phyloP scores from a whole-genome alignment of 2,113 vertebrate genomes.

The Neomonachus schauinslandi region DNA sequence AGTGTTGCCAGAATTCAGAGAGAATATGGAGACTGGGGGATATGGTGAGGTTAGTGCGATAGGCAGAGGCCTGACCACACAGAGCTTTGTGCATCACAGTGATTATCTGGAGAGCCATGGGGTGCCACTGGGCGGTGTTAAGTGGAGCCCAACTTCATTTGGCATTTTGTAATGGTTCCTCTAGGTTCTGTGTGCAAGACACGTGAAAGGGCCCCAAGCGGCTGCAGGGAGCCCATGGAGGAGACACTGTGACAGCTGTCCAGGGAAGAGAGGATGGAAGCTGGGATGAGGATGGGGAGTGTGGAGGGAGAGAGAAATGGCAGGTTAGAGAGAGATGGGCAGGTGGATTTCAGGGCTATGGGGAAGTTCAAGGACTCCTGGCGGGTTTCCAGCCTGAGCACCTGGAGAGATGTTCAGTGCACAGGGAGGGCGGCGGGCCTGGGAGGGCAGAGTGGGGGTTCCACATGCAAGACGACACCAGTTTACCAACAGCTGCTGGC shows the following conservation, averaged over 20 bases:
- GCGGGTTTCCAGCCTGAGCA: background rate
- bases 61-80: background rate
- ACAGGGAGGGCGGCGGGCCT: background rate
- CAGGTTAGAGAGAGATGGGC: background rate
- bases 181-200: background rate
- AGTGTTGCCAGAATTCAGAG: background rate
- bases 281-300: background rate
- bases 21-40: background rate
- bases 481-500: background rate
- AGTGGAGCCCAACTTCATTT: background rate
- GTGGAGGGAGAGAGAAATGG: background rate
- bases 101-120: background rate
- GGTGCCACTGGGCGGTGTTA: background rate
- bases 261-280: background rate
- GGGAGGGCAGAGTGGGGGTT: background rate
- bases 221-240: background rate
- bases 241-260: background rate
- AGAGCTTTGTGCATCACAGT: background rate
- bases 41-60: rapidly evolving
- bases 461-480: background rate
- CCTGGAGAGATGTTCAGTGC: background rate
- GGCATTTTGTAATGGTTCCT: background rate
- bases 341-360: background rate
- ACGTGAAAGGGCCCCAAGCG: background rate
- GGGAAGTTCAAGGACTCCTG: background rate